phyloP scores from a whole-genome alignment of 2,113 vertebrate species.

The Archilochus colubris region DNA sequence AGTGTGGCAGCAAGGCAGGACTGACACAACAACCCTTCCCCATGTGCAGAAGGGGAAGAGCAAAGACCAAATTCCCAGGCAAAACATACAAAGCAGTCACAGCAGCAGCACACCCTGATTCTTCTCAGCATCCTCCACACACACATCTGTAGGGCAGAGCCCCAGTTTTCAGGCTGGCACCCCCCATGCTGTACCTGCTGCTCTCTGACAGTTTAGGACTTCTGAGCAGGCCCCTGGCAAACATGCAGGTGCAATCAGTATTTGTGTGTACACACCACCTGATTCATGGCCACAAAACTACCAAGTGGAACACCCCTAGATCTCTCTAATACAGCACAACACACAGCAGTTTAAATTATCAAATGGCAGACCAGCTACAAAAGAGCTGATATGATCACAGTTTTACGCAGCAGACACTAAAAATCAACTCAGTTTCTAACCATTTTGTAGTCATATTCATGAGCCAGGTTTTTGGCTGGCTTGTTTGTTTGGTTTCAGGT shows the following conservation, averaged over 20 bases:
- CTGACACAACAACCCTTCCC: not conserved
- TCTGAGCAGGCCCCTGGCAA: fast-evolving
- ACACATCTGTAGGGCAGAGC: too few relatives aligned
- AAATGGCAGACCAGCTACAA: not conserved
- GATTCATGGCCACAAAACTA: not conserved
- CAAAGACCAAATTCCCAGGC: not conserved
- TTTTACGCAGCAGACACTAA: not conserved
- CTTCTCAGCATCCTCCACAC: too few relatives aligned
- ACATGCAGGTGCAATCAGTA: not conserved
- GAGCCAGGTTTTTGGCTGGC: not conserved
- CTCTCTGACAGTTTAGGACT: not conserved
- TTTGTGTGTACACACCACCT: too few relatives aligned
- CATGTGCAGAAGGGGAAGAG: not conserved
- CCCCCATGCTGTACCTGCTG: not conserved
- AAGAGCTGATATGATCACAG: not conserved
- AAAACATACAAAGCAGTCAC: fast-evolving
- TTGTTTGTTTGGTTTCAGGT: not conserved
- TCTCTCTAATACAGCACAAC: not conserved
- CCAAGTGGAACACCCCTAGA: not conserved
- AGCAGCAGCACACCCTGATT: not conserved
- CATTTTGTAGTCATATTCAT: not conserved
- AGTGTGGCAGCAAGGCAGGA: not conserved
- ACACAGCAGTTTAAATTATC: not conserved
- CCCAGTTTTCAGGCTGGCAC: too few relatives aligned
- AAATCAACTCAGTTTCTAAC: not conserved